Evolutionary conservation across 2,797 vertebrate species (phyloP).

Genomic region (Coccyzus lansbergi): DNA sequence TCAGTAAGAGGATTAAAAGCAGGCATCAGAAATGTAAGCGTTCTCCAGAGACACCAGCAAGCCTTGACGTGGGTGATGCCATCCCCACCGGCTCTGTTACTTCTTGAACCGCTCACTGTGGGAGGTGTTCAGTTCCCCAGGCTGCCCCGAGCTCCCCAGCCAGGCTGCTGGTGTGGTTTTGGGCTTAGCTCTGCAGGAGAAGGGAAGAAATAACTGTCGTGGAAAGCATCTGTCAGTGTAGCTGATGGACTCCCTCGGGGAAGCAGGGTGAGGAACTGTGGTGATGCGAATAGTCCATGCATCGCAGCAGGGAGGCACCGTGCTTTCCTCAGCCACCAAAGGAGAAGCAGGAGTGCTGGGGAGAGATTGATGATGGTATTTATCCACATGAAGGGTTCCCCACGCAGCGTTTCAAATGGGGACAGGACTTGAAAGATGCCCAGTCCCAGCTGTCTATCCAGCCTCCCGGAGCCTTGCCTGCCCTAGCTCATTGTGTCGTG

Average conservation of each 20-base stretch:
- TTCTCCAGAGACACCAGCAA: background rate
- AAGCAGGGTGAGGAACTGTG: background rate
- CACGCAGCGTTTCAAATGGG: background rate
- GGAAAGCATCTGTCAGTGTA: background rate
- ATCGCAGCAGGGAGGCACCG: fast-evolving
- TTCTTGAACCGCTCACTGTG: fast-evolving
- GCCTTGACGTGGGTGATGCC: background rate
- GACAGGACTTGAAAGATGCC: background rate
- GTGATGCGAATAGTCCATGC: fast-evolving
- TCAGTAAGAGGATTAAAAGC: background rate
- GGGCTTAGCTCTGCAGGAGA: background rate
- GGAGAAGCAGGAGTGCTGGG: background rate
- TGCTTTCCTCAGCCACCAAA: background rate
- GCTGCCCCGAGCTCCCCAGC: background rate
- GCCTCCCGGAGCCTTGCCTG: background rate
- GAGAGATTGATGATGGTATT: background rate
- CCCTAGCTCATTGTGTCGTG: background rate
- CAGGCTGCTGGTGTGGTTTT: background rate
- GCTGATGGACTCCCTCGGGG: background rate
- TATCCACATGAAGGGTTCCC: background rate
- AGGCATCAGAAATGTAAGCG: background rate
- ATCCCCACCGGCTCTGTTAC: fast-evolving
- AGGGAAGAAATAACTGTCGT: background rate
- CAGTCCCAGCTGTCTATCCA: background rate
- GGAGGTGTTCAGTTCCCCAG: background rate